Base-by-base conservation (phyloP, 2,888 invertebrate species). In the Latrodectus hesperus region DNA sequence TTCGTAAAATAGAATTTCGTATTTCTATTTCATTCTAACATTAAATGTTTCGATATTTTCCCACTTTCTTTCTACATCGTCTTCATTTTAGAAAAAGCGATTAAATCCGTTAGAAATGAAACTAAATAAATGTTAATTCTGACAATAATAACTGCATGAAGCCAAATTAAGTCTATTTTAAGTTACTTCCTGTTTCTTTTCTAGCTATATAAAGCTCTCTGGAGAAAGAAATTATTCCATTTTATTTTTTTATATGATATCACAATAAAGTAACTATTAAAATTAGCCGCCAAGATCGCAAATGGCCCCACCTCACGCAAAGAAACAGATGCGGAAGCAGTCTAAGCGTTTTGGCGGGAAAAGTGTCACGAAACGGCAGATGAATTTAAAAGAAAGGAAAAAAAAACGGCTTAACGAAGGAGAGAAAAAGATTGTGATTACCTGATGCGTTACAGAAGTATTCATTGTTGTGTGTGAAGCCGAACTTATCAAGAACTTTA, bases 391-490 rank as follows among this genome's bases (percentile, higher is more conserved):
- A 80, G 71, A 17, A 12, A 80, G 71, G 60, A 12, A 51, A 60
- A 64, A 71, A 60, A 60, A 80, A 38, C 53, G 51, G 17, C 16
- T n/a, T 6, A 79, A 70, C 53, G 38, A 79, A 60, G 38, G 49
- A 10, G 38, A 70, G 38, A 64, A 49, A 71, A 72, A 22, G 14
- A 16, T 16, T 12, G 64, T 80, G 79, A 71, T 80, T 60, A 16
- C 72, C 60, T 72, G 60, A 60, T 38, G 70, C 72, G 64, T 72
- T 75, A 75, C 55, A 51, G 68, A 49, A 17, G 72, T 49, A 80
- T 49, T 64, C 72, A 80, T 80, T 80, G 79, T 80, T 80, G 79
- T 80, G 71, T 80, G 52, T 64, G 17, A 38, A 55, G 26, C 60
- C 53, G 51, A 52, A 52, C 52, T 51, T 22, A 68, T 52, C 14